Evolutionary conservation across 2,797 vertebrate genomes (phyloP).

Genomic region (Dromococcyx pavoninus): DNA sequence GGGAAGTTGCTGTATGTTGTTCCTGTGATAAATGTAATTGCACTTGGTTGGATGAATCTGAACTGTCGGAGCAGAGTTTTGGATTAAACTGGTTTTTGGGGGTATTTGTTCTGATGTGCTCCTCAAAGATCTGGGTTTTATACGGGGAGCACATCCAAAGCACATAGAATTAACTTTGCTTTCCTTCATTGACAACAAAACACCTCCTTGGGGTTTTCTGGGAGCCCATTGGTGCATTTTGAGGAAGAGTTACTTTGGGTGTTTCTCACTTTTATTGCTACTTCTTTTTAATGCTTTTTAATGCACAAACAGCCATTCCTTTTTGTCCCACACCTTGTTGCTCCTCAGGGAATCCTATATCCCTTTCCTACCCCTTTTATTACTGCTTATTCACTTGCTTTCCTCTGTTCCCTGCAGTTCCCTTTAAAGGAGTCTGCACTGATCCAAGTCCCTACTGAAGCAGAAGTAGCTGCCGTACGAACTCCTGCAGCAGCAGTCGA

Average conservation of each 20-base stretch:
- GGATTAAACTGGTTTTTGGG: not conserved
- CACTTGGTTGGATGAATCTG: not conserved
- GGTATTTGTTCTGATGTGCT: not conserved
- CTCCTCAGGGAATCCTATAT: not conserved
- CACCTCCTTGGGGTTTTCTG: not conserved
- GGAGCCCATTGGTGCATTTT: not conserved
- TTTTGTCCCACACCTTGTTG: not conserved
- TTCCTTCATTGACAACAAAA: not conserved
- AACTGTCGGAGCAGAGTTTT: not conserved
- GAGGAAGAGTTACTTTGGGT: not conserved
- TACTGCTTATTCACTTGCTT: not conserved
- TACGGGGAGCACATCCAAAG: not conserved
- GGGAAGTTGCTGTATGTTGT: not conserved
- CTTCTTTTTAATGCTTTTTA: not conserved
- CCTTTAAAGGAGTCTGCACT: slow-evolving; percentile 87
- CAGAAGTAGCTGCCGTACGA: slow-evolving; percentile 73
- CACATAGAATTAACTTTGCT: not conserved
- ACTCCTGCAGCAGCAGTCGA: slow-evolving; percentile 32
- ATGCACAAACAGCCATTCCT: not conserved
- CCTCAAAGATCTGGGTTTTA: not conserved
- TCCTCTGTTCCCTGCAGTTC: slow-evolving; percentile 75
- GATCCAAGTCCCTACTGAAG: slow-evolving; percentile 85
- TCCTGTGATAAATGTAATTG: not conserved
- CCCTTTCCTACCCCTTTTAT: not conserved
- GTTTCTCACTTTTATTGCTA: not conserved